phyloP scores from a whole-genome alignment of 2,113 vertebrate genomes.

The Climacteris rufus region DNA sequence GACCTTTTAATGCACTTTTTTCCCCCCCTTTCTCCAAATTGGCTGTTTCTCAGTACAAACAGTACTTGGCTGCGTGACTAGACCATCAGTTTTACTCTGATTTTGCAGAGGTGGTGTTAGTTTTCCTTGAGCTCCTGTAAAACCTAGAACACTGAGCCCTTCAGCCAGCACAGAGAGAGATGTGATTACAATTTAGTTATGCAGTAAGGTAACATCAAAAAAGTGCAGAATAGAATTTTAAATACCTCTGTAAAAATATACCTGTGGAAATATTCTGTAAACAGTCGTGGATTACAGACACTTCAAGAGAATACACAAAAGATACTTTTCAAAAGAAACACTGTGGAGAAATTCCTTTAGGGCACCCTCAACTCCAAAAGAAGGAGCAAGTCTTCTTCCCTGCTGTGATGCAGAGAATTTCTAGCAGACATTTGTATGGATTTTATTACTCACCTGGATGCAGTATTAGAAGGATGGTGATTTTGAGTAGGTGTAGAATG shows the following conservation, averaged over 20 bases:
- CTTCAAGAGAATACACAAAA: not conserved
- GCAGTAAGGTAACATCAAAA: constrained; percentile 23
- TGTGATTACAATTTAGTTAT: not conserved
- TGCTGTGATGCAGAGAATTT: not conserved
- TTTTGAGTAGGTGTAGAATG: constrained; percentile 22
- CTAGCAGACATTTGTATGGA: not conserved
- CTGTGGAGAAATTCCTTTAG: not conserved
- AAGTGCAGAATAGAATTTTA: not conserved
- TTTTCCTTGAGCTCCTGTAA: not conserved
- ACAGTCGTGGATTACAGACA: not conserved
- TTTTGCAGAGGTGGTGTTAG: not conserved
- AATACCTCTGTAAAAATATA: not conserved
- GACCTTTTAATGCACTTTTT: not conserved
- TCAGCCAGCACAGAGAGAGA: not conserved
- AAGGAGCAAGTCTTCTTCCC: not conserved
- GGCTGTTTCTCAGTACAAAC: not conserved
- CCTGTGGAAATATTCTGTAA: not conserved
- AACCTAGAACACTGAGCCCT: not conserved
- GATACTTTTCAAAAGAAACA: not conserved
- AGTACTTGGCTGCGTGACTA: not conserved
- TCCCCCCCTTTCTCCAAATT: not conserved
- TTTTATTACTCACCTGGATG: not conserved
- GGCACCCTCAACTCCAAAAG: not conserved
- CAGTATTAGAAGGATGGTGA: not conserved
- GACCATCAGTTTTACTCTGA: not conserved